phyloP scores from a whole-genome alignment of 2,113 vertebrate genomes.

The Lepidothrix coronata region DNA sequence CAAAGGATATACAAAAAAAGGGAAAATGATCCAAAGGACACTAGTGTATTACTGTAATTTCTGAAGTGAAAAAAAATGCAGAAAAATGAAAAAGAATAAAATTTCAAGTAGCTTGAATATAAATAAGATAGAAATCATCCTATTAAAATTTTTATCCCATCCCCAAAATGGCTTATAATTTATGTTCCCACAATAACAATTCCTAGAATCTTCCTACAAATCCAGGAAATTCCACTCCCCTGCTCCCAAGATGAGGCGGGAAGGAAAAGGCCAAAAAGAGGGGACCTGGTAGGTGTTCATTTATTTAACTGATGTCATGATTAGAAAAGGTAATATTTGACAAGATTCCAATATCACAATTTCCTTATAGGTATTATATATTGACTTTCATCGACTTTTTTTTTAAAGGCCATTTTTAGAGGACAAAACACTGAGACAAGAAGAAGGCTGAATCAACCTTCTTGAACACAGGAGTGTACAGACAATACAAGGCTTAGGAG shows the following conservation, averaged over 20 bases:
- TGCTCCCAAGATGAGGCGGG: neutral
- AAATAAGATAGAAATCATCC: neutral
- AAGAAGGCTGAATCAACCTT: constrained; percentile 22
- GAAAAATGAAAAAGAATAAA: neutral
- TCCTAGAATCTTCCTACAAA: neutral
- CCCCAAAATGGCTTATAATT: constrained; percentile 21
- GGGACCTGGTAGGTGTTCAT: neutral
- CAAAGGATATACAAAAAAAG: neutral
- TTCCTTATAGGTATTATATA: constrained; percentile 35
- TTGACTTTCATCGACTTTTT: constrained; percentile 22
- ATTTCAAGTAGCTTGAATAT: neutral
- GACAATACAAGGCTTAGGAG: constrained; percentile 56
- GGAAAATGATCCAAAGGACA: neutral
- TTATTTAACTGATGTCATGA: neutral
- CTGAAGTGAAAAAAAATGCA: neutral
- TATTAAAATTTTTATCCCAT: neutral
- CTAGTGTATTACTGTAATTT: neutral
- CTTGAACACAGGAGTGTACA: constrained; percentile 24
- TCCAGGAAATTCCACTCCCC: neutral
- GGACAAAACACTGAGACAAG: constrained; percentile 47
- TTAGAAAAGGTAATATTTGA: neutral
- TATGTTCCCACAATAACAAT: neutral
- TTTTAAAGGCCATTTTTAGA: constrained; percentile 74
- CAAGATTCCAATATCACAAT: neutral
- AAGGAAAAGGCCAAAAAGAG: neutral